Percentiles rank a stretch among this genome's conserved stretches.
phyloP scores from a whole-genome alignment of 1,140 invertebrate genomes.

The Conus betulinus region DNA sequence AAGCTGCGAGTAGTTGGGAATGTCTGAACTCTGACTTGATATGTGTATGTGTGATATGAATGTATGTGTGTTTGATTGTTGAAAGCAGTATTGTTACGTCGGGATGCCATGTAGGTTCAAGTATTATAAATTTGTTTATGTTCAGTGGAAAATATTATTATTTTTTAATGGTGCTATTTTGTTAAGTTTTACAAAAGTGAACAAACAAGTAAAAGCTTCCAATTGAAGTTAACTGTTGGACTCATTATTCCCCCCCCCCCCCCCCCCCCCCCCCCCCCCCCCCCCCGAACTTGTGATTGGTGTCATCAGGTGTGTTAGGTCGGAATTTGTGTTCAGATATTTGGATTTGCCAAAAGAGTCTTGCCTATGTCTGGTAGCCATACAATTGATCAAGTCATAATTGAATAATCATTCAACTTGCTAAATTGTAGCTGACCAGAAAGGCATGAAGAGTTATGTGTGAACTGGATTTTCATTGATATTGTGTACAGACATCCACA shows the following conservation, averaged over 20 bases:
- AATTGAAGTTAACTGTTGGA: background rate
- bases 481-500: constrained; percentile 2
- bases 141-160: constrained; percentile 22
- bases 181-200: constrained; percentile 33
- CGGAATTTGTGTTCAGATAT: background rate
- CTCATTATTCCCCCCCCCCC: background rate
- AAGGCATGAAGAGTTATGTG: background rate
- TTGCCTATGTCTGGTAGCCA: constrained; percentile 18
- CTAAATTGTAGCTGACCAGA: background rate
- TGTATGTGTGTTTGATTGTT: background rate
- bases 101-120: constrained; percentile 12
- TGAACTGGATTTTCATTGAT: background rate
- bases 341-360: constrained; percentile 34
- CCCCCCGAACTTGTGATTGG: background rate
- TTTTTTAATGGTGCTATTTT: constrained; percentile 38
- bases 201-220: constrained; percentile 17
- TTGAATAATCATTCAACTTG: background rate
- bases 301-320: background rate
- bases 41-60: background rate
- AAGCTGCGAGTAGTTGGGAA: background rate
- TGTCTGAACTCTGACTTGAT: background rate
- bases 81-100: background rate
- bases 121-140: constrained; percentile 26
- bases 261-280: background rate
- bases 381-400: background rate